Conservation (phyloP, 2,888 invertebrate genomes). For the Blastobasis lacticolella region DNA sequence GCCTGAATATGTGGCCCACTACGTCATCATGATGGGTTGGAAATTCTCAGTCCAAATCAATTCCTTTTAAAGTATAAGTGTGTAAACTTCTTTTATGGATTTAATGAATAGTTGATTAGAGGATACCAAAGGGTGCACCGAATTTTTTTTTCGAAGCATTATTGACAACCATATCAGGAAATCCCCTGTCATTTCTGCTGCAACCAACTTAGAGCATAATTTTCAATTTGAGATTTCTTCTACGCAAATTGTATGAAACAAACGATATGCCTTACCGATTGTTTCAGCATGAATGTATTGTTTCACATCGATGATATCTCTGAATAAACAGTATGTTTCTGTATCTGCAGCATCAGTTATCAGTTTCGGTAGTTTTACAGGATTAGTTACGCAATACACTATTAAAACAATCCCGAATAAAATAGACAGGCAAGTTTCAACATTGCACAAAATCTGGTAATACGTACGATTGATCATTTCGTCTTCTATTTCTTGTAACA, state of each 20-base stretch:
- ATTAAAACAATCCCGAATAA: too few relatives aligned
- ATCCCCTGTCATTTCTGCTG: conserved; percentile 73
- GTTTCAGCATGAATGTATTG: too few relatives aligned
- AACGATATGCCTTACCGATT: conserved; percentile 27
- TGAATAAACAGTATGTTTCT: too few relatives aligned
- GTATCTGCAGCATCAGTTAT: too few relatives aligned
- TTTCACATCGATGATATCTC: too few relatives aligned
- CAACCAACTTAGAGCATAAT: conserved; percentile 86
- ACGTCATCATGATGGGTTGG: conserved; percentile 73
- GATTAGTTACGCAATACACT: too few relatives aligned
- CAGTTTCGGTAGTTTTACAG: too few relatives aligned
- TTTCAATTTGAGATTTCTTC: conserved; percentile 78
- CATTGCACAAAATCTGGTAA: too few relatives aligned
- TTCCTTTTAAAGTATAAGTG: conserved; percentile 76
- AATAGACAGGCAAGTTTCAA: too few relatives aligned
- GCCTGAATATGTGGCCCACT: conserved; percentile 76
- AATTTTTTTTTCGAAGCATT: conserved; percentile 82
- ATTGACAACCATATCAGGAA: conserved; percentile 81
- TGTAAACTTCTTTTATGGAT: conserved; percentile 66
- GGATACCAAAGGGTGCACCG: too few relatives aligned
- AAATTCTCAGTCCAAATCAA: conserved; percentile 92
- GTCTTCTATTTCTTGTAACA: too few relatives aligned
- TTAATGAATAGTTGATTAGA: conserved; percentile 72
- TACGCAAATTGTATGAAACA: conserved; percentile 67
- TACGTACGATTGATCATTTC: too few relatives aligned